A percentile compares a stretch with the other conserved stretches of the same genome.
Conservation (phyloP, 2,888 invertebrate genomes). For the Automeris io region DNA sequence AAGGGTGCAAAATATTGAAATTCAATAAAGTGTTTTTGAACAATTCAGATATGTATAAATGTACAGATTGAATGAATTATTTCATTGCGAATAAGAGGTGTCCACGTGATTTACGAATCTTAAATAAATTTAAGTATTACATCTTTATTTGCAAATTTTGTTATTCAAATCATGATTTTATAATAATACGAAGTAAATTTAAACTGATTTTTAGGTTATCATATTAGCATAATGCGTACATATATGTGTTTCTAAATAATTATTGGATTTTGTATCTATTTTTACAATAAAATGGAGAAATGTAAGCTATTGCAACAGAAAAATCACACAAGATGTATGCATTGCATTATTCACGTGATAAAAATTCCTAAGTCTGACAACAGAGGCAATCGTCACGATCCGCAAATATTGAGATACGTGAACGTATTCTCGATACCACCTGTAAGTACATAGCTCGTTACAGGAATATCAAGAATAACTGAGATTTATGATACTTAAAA, state of each 20-base stretch:
- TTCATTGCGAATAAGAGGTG: too few relatives aligned
- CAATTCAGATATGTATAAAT: slow-evolving; percentile 6
- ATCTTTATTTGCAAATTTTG: too few relatives aligned
- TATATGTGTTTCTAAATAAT: too few relatives aligned
- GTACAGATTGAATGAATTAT: too few relatives aligned
- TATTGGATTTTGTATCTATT: neutral
- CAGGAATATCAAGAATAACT: neutral
- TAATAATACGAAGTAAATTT: too few relatives aligned
- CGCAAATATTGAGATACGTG: neutral
- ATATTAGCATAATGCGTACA: too few relatives aligned
- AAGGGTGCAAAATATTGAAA: slow-evolving; percentile 16
- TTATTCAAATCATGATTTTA: too few relatives aligned
- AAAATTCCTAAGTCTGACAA: neutral
- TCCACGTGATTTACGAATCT: too few relatives aligned
- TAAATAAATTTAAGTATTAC: too few relatives aligned
- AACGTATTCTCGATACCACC: neutral
- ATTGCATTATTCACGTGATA: neutral
- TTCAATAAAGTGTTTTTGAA: slow-evolving; percentile 11
- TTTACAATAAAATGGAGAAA: neutral
- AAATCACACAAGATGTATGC: neutral
- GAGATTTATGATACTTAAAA: too few relatives aligned
- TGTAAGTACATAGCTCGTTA: neutral
- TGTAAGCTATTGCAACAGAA: neutral
- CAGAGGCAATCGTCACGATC: neutral
- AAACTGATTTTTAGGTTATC: too few relatives aligned